A percentile compares a stretch with the other conserved stretches of the same genome.
These are phyloP conservation scores for Cydia amplana DNA, from an alignment of 1,140 invertebrate genomes.

Conservation along the genomic window DNA sequence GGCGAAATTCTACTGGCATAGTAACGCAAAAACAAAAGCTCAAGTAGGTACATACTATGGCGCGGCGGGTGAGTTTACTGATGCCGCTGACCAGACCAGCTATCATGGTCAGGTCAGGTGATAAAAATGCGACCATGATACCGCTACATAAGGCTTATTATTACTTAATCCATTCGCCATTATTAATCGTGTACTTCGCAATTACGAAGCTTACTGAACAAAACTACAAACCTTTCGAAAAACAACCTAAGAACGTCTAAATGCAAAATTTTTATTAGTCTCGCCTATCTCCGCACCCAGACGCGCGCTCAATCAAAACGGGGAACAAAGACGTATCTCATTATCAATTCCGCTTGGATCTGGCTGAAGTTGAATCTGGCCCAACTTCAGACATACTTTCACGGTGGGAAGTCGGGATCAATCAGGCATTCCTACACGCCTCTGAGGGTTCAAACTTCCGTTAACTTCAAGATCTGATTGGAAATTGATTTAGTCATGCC, in stretches of 20 bases:
- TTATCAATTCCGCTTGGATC: conserved; percentile 62
- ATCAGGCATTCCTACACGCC: conserved; percentile 62
- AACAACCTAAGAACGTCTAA: neutral
- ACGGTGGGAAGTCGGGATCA: conserved; percentile 56
- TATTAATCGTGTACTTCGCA: no score
- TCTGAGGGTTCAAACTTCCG: conserved; percentile 48
- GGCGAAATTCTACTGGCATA: no score
- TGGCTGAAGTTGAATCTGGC: conserved; percentile 48
- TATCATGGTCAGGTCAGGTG: no score
- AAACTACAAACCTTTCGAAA: neutral
- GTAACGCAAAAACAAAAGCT: no score
- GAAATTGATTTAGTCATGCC: conserved; percentile 3
- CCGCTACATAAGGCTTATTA: no score
- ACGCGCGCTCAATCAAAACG: conserved; percentile 33
- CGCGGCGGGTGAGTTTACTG: no score
- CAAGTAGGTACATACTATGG: no score
- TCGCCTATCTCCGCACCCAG: conserved; percentile 8
- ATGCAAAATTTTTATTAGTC: conserved; percentile 1
- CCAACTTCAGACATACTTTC: conserved; percentile 56
- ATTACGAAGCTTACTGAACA: no score
- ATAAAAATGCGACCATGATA: no score
- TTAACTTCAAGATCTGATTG: conserved; percentile 36
- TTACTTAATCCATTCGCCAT: no score
- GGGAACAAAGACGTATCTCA: conserved; percentile 57
- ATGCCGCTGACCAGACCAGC: no score